These are phyloP conservation scores for Machaerirhynchus nigripectus DNA, from an alignment of 2,113 vertebrate species.

Conservation along the genomic window DNA sequence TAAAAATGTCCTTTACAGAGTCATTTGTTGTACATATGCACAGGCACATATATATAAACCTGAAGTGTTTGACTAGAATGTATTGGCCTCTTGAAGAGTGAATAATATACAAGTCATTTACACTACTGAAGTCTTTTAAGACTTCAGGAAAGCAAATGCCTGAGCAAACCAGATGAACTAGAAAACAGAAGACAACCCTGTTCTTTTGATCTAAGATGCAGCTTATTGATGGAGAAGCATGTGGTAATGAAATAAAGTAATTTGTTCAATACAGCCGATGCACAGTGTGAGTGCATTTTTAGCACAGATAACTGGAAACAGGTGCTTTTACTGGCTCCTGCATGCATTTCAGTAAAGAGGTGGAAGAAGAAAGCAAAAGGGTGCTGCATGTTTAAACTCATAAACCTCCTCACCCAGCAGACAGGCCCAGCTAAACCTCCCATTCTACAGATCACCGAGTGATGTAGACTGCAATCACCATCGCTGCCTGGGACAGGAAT, in stretches of 20 bases:
- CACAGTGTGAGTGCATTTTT: background rate
- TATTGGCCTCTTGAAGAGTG: background rate
- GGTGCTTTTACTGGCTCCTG: background rate
- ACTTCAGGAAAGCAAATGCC: background rate
- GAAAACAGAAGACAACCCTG: background rate
- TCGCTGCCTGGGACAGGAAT: background rate
- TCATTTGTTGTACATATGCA: background rate
- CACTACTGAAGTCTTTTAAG: background rate
- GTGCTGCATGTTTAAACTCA: background rate
- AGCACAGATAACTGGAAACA: background rate
- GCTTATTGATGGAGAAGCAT: background rate
- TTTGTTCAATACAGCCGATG: background rate
- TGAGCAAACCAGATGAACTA: background rate
- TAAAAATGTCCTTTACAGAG: background rate
- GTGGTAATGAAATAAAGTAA: background rate
- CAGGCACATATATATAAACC: rapidly evolving
- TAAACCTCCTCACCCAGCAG: background rate
- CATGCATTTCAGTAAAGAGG: background rate
- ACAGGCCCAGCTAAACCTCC: background rate
- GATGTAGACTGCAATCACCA: background rate
- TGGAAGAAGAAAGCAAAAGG: background rate
- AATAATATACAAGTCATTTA: background rate
- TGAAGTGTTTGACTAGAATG: background rate
- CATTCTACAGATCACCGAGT: rapidly evolving
- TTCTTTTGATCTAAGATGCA: background rate